phyloP scores from a whole-genome alignment of 1,140 invertebrate species.

The Propsilocerus akamusi region DNA sequence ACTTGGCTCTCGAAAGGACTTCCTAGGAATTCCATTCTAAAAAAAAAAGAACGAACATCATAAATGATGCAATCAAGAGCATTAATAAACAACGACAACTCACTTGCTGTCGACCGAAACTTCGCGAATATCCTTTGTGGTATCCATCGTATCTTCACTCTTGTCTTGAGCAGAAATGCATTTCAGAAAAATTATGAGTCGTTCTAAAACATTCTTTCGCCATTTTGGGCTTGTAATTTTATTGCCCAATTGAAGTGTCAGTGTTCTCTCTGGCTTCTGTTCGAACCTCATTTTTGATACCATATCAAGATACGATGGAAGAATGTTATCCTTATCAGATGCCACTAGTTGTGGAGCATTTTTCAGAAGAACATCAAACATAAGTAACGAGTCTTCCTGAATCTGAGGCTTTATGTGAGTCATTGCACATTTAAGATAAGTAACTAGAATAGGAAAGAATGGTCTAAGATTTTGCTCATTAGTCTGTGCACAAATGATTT shows the following conservation, averaged over 20 bases:
- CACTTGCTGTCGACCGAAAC: background rate
- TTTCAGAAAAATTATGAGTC: slow-evolving; percentile 38
- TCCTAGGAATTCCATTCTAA: background rate
- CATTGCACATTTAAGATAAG: slow-evolving; percentile 69
- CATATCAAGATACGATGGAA: slow-evolving; percentile 60
- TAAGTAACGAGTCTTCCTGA: slow-evolving; percentile 59
- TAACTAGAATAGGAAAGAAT: slow-evolving; percentile 52
- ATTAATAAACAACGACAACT: background rate
- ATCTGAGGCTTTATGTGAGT: slow-evolving; percentile 62
- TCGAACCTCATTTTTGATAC: slow-evolving; percentile 48
- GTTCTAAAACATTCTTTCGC: slow-evolving; percentile 49
- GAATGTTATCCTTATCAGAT: slow-evolving; percentile 40
- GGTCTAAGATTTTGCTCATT: slow-evolving; percentile 20
- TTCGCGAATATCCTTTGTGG: no score
- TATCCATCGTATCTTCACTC: slow-evolving; percentile 5
- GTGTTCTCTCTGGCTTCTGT: slow-evolving; percentile 32
- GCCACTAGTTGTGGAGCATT: slow-evolving; percentile 38
- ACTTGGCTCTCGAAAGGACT: background rate
- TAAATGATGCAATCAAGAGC: background rate
- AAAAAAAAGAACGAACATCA: slow-evolving; percentile 2
- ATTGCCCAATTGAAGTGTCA: slow-evolving; percentile 40
- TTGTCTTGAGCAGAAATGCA: slow-evolving; percentile 21
- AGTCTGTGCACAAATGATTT: slow-evolving; percentile 21
- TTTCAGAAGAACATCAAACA: slow-evolving; percentile 50
- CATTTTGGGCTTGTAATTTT: slow-evolving; percentile 51